Evolutionary conservation across 1,140 invertebrate genomes (phyloP).

Genomic region (Drosophila tristis): DNA sequence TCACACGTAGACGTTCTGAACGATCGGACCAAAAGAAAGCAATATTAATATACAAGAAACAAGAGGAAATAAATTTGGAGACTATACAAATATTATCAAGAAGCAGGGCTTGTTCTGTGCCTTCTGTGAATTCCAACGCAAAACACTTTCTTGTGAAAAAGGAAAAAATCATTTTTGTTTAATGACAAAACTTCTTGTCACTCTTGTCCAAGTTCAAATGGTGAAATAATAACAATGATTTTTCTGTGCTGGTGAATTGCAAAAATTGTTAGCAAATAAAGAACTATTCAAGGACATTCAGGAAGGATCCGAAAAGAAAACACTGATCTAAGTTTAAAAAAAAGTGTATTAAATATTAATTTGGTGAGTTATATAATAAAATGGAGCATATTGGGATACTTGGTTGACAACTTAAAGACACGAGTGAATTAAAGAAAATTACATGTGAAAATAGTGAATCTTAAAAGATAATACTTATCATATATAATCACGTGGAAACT

Average conservation of each 20-base stretch:
- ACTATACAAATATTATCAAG: slow-evolving; percentile 21
- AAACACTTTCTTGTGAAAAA: slow-evolving; percentile 4
- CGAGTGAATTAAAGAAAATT: too few species aligned
- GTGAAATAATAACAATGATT: slow-evolving; percentile 64
- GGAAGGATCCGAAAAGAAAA: slow-evolving; percentile 4
- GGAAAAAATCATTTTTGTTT: slow-evolving; percentile 17
- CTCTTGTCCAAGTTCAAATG: slow-evolving; percentile 54
- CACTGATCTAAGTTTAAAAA: slow-evolving; percentile 4
- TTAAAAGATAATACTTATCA: neutral
- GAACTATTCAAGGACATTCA: slow-evolving; percentile 17
- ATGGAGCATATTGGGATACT: neutral
- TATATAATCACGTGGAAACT: neutral
- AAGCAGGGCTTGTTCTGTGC: neutral
- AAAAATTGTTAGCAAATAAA: slow-evolving; percentile 17
- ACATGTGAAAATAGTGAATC: neutral
- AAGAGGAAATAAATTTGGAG: slow-evolving; percentile 17
- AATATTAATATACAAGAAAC: slow-evolving; percentile 9
- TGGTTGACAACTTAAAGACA: too few species aligned
- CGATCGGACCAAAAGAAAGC: slow-evolving; percentile 53
- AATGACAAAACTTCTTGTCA: slow-evolving; percentile 32
- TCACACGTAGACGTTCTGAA: slow-evolving; percentile 70
- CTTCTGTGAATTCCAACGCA: slow-evolving; percentile 8
- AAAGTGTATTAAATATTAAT: slow-evolving; percentile 12
- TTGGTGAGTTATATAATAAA: slow-evolving; percentile 56
- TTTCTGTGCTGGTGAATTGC: slow-evolving; percentile 54